Evolutionary conservation across 2,888 invertebrate species (phyloP).

Genomic region (Himalopsyche tibetana): DNA sequence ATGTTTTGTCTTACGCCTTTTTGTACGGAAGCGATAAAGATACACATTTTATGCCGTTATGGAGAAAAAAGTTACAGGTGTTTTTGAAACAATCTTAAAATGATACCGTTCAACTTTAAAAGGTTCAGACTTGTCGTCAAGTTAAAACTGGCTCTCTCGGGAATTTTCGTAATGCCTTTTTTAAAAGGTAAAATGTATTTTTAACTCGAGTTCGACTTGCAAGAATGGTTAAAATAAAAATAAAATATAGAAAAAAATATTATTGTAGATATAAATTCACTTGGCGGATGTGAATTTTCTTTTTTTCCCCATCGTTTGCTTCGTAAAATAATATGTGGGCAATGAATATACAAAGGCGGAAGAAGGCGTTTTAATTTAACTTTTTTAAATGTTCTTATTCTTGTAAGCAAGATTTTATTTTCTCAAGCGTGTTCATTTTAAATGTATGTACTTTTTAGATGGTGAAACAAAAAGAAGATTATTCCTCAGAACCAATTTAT

Average conservation of each 20-base stretch:
- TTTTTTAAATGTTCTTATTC: background rate
- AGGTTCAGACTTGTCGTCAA: constrained; percentile 15
- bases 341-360: background rate
- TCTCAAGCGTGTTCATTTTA: too few species aligned
- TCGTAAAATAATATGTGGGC: background rate
- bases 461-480: too few species aligned
- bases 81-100: constrained; percentile 26
- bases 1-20: background rate
- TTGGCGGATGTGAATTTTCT: constrained; percentile 14
- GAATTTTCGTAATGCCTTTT: background rate
- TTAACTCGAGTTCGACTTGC: background rate
- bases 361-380: background rate
- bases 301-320: background rate
- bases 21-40: background rate
- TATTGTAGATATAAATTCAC: background rate
- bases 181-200: constrained; percentile 3
- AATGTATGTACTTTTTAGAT: too few species aligned
- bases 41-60: background rate
- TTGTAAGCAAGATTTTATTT: too few species aligned
- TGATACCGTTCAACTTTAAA: constrained; percentile 12
- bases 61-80: constrained; percentile 1
- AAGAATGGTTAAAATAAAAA: background rate
- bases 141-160: background rate
- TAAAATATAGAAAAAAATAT: background rate
- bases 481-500: too few species aligned